Base-by-base conservation (phyloP, 1,140 invertebrate species). In the Drosophila mayri region DNA sequence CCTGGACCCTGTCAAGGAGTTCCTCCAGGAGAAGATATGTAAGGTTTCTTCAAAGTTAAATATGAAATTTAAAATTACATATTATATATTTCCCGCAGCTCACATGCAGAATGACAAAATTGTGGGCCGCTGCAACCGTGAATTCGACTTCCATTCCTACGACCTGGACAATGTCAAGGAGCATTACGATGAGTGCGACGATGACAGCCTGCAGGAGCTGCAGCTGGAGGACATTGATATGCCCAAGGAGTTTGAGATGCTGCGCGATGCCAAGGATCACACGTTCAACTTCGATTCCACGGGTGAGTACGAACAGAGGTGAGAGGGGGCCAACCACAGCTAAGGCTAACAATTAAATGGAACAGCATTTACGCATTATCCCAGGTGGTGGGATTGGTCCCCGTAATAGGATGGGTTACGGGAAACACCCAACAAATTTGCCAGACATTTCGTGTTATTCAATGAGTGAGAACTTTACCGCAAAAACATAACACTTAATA, bases 401-500 rank as follows among this genome's bases (percentile, higher is more conserved):
- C 3, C 1, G 44, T 16, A 9, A 9, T 6, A 49, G 20, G 1
- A 25, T 8, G 32, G 16, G 37, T 9, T 6, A n/a, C 18, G 9
- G 37, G 37, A 11, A 28, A 18, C 20, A 32, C 38, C 46, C 60
- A 44, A 64, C 83, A 76, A 87, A 88, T 84, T 84, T 84, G 81
- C 73, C 64, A 71, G 54, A 88, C 75, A 76, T 88, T 83, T 80
- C 28, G 78, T 73, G 76, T 83, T 73, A 87, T 87, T 87, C 83
- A 87, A 87, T 87, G 64, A 87, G 66, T 66, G 59, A 63, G 59
- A 78, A 86, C 54, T 83, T 88, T 74, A 88, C 85, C 85, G 73
- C 85, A 88, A 66, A 80, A 90, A 85, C 86, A 90, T 85, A 79
- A 81, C 81, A 90, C 86, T 86, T 90, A 90, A 90, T 90, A 90